Base-by-base conservation (phyloP, 1,140 invertebrate species). In the Brachystomella parvula region DNA sequence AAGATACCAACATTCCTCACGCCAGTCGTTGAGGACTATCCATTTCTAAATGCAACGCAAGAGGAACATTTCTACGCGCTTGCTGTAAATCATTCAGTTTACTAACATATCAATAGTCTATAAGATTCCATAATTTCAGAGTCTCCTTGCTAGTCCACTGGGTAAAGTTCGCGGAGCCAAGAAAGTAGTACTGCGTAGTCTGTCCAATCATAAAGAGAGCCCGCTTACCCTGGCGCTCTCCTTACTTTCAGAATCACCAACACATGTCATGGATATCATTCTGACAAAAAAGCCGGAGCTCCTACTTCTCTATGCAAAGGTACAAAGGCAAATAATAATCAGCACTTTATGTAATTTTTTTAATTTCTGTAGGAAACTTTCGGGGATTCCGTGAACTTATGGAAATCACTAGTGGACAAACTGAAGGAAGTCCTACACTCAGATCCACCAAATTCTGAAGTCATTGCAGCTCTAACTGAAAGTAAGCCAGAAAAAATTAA, bases 381-480 rank as follows among this genome's bases (percentile, higher is more conserved):
- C 63, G 71, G 67, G 44, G 39, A 64, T 21, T 61, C 61, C 1
- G 60, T 68, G 17, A 3, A 19, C 15, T 63, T 66, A 47, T 73
- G 71, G 71, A 70, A 69, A 39, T 30, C 47, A 21, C 24, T 73
- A 19, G 69, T 73, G 3, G 19, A 53, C 2, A 68, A 70, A 53
- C 59, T 73, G 21, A 73, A 73, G 47, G 66, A 73, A 53, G 67
- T 59, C 29, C 68, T 73, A 26, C 33, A 66, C 2, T 53, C 58
- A 35, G 64, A 68, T 33, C 31, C 71, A n/a, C 44, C 61, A 30
- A 65, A 73, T 59, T 28, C 33, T 3, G 71, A 73, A 17, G 44
- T 70, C 44, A 71, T 66, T 47, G 47, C 60, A 24, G 66, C 68
- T 3, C 65, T 73, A 33, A 70, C 70, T 47, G 71, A 73, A 73